Evolutionary conservation across 2,888 invertebrate genomes (phyloP).

Genomic region (Baccha elongata): DNA sequence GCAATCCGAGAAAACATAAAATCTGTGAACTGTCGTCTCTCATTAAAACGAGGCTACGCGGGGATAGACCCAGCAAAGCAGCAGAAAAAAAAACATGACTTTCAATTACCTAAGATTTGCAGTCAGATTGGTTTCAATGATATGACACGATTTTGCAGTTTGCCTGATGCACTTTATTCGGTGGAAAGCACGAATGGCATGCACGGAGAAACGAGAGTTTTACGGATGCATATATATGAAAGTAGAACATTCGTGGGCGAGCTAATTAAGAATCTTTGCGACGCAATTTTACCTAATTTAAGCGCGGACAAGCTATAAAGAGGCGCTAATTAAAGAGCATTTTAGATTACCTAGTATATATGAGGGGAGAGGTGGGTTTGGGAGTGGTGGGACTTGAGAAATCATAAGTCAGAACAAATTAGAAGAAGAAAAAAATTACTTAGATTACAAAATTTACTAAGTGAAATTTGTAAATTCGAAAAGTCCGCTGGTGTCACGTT

Average conservation of each 20-base stretch:
- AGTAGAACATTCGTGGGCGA: constrained; percentile 50
- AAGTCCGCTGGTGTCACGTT: too few species aligned
- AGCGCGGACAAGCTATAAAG: constrained; percentile 10
- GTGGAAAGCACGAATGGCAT: constrained; percentile 27
- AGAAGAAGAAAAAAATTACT: too few species aligned
- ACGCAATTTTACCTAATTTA: constrained; percentile 52
- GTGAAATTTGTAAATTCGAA: too few species aligned
- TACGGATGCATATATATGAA: not conserved
- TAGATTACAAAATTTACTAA: too few species aligned
- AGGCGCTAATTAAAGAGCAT: constrained; percentile 29
- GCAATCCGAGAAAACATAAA: constrained; percentile 49
- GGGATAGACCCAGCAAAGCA: constrained; percentile 10
- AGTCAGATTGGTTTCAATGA: constrained; percentile 68
- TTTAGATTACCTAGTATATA: too few species aligned
- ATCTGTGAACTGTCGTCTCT: constrained; percentile 43
- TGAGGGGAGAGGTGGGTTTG: too few species aligned
- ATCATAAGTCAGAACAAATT: too few species aligned
- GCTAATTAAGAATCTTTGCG: constrained; percentile 63
- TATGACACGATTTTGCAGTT: constrained; percentile 65
- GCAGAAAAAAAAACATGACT: constrained; percentile 10
- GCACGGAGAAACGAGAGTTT: not conserved
- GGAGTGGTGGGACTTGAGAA: too few species aligned
- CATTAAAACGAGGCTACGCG: constrained; percentile 19
- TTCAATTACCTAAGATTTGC: constrained; percentile 61
- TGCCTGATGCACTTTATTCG: constrained; percentile 41